These are phyloP conservation scores for Gila robusta DNA, from an alignment of 2,797 vertebrate genomes.

Conservation along the genomic window DNA sequence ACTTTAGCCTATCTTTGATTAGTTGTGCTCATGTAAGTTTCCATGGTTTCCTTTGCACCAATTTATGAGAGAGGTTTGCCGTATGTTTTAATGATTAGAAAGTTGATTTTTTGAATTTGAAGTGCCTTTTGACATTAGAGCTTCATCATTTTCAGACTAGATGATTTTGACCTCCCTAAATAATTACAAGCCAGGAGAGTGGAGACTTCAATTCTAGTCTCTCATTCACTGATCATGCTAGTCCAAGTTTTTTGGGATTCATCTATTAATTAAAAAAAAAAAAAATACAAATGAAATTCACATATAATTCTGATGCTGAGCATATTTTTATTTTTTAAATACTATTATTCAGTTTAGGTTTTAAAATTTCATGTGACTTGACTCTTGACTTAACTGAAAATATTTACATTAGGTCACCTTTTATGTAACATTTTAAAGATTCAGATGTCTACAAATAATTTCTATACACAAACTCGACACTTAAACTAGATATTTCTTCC, in stretches of 20 bases:
- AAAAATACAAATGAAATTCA: too few relatives aligned
- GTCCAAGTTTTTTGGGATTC: not conserved
- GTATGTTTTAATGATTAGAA: conserved; percentile 7
- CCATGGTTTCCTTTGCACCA: conserved; percentile 17
- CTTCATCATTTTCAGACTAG: conserved; percentile 7
- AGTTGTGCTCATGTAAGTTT: conserved; percentile 28
- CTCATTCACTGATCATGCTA: not conserved
- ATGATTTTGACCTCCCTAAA: not conserved
- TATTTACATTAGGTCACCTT: not conserved
- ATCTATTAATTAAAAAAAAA: not conserved
- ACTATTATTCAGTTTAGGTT: too few relatives aligned
- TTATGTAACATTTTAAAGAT: not conserved
- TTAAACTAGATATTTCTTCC: not conserved
- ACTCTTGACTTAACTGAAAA: not conserved
- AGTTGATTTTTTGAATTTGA: not conserved
- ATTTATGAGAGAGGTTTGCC: conserved; percentile 1
- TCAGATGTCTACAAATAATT: not conserved
- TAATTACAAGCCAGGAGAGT: conserved; percentile 8
- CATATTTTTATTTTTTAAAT: not conserved
- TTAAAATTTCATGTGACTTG: not conserved
- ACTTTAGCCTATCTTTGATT: conserved; percentile 46
- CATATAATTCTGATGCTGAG: not conserved
- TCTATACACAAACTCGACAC: not conserved
- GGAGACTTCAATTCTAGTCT: not conserved
- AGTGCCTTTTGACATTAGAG: conserved; percentile 17